These are phyloP conservation scores for Morus bassanus DNA, from an alignment of 2,797 vertebrate genomes.

Conservation along the genomic window DNA sequence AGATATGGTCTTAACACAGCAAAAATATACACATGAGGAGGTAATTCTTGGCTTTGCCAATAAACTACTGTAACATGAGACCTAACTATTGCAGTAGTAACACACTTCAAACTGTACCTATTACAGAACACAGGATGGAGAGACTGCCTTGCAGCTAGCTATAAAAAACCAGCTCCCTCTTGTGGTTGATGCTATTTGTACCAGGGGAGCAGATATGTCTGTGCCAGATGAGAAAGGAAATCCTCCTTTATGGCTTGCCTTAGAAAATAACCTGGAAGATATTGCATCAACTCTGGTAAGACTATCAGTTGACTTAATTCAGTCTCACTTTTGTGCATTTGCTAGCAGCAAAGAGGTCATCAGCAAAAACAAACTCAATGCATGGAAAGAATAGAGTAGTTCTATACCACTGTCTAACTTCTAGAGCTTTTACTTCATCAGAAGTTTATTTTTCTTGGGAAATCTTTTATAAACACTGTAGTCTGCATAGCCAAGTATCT, in stretches of 20 bases:
- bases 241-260: constrained; percentile 93
- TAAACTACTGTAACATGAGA: not conserved
- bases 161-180: constrained; percentile 96
- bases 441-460: not conserved
- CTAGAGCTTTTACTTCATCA: not conserved
- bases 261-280: constrained; percentile 90
- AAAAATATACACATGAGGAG: fast-evolving
- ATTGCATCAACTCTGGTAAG: constrained; percentile 96
- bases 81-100: not conserved
- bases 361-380: not conserved
- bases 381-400: not conserved
- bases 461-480: not conserved
- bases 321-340: not conserved
- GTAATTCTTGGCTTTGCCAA: not conserved
- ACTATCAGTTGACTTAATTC: not conserved
- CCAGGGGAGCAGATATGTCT: constrained; percentile 96
- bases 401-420: not conserved
- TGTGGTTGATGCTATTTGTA: constrained; percentile 97
- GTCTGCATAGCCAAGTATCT: not conserved
- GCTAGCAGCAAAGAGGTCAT: not conserved
- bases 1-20: not conserved
- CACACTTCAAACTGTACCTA: not conserved
- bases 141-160: constrained; percentile 93
- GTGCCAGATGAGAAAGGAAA: constrained; percentile 92
- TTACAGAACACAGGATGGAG: constrained; percentile 91